Base-by-base conservation (phyloP, 2,113 vertebrate genomes). In the Glaucomys volans region DNA sequence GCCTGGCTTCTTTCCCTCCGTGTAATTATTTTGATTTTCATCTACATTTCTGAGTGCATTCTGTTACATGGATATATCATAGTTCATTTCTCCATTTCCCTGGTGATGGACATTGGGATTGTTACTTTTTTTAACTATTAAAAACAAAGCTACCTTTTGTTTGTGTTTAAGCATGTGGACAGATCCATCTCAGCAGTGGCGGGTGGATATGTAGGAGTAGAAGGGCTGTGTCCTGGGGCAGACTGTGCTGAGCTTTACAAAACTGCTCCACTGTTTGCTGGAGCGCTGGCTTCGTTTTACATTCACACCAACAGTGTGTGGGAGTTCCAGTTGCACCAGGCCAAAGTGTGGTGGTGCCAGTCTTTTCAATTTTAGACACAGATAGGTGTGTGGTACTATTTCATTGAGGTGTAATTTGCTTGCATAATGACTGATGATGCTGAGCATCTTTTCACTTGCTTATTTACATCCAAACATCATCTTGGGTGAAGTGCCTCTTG, bases 221-320 rank as follows among this genome's bases (percentile, higher is more conserved):
- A 66, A 54, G 5, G n/a, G 4, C 77, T 54, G 22, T 72, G 35
- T 71, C 35, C 2, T 64, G 54, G 3, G 52, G 42, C 14, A 72
- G 54, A 50, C n/a, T 28, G 14, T 24, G 28, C 64, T 71, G 87
- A 66, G 42, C 75, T 62, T 16, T 42, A 40, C 20, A 37, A 24
- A n/a, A 50, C 79, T 88, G 47, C 57, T n/a, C 30, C 40, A 18
- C 5, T 8, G 1, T 66, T 52, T 66, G 22, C 42, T 57, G 37
- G n/a, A 83, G n/a, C 67, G 28, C 37, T 26, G 2, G 7, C 0
- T 16, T 32, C 8, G 3, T 28, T 22, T 71, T 40, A 13, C 16
- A 4, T 37, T 3, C 50, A 28, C 14, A 40, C 12, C 5, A 1
- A 42, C 28, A 22, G n/a, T 2, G 11, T 3, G 0, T 3, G 67